Evolutionary conservation across 2,797 vertebrate species (phyloP).

Genomic region (Micromesistius poutassou): DNA sequence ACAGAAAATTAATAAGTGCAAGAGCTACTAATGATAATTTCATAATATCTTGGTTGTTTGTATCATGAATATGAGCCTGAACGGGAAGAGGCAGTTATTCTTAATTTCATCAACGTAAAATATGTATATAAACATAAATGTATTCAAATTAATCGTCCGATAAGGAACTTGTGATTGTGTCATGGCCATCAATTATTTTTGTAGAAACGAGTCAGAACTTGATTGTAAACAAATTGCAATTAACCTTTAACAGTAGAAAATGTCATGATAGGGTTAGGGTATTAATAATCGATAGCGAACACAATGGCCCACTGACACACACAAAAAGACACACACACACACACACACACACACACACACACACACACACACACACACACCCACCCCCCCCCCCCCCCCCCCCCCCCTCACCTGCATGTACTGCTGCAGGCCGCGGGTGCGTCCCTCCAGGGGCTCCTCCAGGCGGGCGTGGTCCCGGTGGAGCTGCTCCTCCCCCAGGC

Average conservation of each 20-base stretch:
- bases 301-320: no score
- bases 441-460: slow-evolving; percentile 47
- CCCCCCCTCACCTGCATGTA: slow-evolving; percentile 77
- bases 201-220: no score
- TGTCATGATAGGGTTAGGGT: no score
- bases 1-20: no score
- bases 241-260: no score
- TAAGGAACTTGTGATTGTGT: no score
- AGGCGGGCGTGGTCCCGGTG: slow-evolving; percentile 59
- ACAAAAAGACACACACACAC: neutral
- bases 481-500: slow-evolving; percentile 72
- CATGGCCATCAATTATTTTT: no score
- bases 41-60: neutral
- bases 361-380: neutral
- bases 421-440: slow-evolving; percentile 71
- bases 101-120: neutral
- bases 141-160: no score
- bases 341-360: neutral
- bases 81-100: neutral
- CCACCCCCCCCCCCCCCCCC: no score
- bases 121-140: no score
- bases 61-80: neutral
- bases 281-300: no score
- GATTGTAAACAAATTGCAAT: no score
- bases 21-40: neutral